A percentile compares a stretch with the other conserved stretches of the same genome.
Conservation (phyloP, 1,140 invertebrate species). For the Prorops nasuta region DNA sequence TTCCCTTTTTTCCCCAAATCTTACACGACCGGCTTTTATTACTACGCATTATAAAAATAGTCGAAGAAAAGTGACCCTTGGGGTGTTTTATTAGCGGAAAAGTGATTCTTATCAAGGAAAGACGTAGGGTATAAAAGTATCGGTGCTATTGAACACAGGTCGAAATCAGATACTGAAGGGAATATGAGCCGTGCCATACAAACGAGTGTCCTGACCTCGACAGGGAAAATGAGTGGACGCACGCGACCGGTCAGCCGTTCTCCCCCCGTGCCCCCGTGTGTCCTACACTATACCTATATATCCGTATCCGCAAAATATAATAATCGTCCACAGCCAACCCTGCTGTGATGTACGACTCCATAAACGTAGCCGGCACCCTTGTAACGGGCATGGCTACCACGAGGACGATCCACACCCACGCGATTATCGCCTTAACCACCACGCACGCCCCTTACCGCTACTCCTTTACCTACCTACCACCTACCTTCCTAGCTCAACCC, state of each 20-base stretch:
- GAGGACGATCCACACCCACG: neutral
- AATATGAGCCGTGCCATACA: too few relatives aligned
- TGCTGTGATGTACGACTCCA: neutral
- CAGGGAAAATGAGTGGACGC: neutral
- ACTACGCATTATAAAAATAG: too few relatives aligned
- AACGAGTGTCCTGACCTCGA: too few relatives aligned
- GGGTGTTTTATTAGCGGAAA: too few relatives aligned
- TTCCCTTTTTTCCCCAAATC: neutral
- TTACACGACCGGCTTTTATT: too few relatives aligned
- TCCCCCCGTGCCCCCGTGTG: neutral
- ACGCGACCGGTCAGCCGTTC: neutral
- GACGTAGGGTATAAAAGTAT: too few relatives aligned
- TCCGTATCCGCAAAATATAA: neutral
- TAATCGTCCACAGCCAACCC: neutral
- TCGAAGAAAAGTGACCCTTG: too few relatives aligned
- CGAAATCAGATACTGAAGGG: too few relatives aligned
- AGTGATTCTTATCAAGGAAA: too few relatives aligned
- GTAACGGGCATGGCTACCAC: neutral
- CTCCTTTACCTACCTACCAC: too few relatives aligned
- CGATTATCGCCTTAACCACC: neutral
- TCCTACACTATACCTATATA: neutral
- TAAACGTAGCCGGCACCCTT: neutral
- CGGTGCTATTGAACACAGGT: too few relatives aligned
- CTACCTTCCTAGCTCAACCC: too few relatives aligned
- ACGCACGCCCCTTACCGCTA: neutral